Conservation (phyloP, 64 coral and sea anemone species). For the Montipora sp. region DNA sequence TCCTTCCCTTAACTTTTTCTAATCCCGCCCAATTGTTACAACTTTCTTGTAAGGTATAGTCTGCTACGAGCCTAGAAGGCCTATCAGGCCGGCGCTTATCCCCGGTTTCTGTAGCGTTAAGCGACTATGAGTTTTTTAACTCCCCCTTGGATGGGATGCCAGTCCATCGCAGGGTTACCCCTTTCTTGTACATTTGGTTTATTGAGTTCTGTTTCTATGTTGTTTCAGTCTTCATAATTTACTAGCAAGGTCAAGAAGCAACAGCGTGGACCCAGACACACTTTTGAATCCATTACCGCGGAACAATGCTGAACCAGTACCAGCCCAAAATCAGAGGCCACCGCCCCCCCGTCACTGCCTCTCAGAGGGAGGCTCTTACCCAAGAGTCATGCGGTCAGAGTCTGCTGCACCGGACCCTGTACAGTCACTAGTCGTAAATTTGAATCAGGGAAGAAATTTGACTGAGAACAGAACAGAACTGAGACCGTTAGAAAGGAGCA, state of each 20-base stretch:
- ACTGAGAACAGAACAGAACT: background rate
- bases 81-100: too few relatives aligned
- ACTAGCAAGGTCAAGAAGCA: slow-evolving; percentile 68
- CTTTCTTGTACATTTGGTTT: background rate
- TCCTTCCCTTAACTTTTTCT: too few relatives aligned
- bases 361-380: slow-evolving; percentile 1
- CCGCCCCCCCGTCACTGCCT: background rate
- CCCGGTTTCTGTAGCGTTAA: too few relatives aligned
- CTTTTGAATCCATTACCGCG: background rate
- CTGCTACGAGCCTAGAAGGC: too few relatives aligned
- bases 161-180: too few relatives aligned
- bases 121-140: too few relatives aligned
- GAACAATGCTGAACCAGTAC: background rate
- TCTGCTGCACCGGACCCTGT: slow-evolving; percentile 56
- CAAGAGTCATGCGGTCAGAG: slow-evolving; percentile 70
- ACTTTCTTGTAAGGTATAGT: too few relatives aligned
- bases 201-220: background rate
- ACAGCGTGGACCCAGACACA: slow-evolving; percentile 56
- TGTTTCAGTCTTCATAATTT: slow-evolving; percentile 79
- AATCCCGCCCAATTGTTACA: too few relatives aligned
- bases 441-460: slow-evolving; percentile 20
- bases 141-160: too few relatives aligned
- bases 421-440: slow-evolving; percentile 47
- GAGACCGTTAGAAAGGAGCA: background rate
- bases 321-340: slow-evolving; percentile 27